A percentile compares a stretch with the other conserved stretches of the same genome.
These are phyloP conservation scores for Geotrypetes seraphini DNA, from an alignment of 2,797 vertebrate genomes.

Conservation along the genomic window DNA sequence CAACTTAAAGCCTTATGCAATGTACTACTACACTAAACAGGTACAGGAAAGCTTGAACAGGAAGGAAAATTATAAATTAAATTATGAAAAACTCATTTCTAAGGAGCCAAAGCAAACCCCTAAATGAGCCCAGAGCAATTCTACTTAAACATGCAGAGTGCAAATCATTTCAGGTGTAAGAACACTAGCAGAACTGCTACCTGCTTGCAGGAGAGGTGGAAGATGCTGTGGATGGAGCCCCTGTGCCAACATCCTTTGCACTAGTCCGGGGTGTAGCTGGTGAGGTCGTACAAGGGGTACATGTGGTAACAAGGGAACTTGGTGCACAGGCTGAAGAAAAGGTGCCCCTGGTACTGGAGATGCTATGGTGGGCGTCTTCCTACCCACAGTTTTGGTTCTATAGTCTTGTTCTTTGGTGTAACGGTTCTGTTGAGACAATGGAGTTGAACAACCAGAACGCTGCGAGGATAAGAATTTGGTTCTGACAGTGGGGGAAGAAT, in stretches of 20 bases:
- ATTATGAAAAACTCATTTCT: too few relatives aligned
- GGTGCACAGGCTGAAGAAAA: conserved; percentile 82
- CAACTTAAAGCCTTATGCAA: too few relatives aligned
- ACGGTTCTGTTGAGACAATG: conserved; percentile 62
- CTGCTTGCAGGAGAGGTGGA: conserved; percentile 80
- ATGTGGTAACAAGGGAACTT: conserved; percentile 82
- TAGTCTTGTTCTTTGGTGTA: conserved; percentile 81
- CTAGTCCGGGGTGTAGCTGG: conserved; percentile 82
- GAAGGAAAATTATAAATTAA: too few relatives aligned
- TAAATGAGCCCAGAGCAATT: too few relatives aligned
- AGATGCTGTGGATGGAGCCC: conserved; percentile 86
- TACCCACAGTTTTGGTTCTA: conserved; percentile 69
- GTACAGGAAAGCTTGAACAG: too few relatives aligned
- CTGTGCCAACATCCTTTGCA: conserved; percentile 90
- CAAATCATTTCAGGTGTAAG: too few relatives aligned
- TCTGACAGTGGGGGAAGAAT: conserved; percentile 49
- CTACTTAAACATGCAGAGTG: too few relatives aligned
- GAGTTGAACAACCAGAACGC: conserved; percentile 59
- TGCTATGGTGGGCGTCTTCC: conserved; percentile 69
- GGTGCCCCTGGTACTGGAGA: conserved; percentile 71
- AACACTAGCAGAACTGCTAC: too few relatives aligned
- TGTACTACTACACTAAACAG: too few relatives aligned
- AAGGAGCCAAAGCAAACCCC: too few relatives aligned
- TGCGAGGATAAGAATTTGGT: conserved; percentile 49
- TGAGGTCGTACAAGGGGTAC: conserved; percentile 84